Percentiles rank a stretch among this genome's conserved stretches.
These are phyloP conservation scores for Boleophthalmus pectinirostris DNA, from an alignment of 2,113 vertebrate species.

Conservation along the genomic window DNA sequence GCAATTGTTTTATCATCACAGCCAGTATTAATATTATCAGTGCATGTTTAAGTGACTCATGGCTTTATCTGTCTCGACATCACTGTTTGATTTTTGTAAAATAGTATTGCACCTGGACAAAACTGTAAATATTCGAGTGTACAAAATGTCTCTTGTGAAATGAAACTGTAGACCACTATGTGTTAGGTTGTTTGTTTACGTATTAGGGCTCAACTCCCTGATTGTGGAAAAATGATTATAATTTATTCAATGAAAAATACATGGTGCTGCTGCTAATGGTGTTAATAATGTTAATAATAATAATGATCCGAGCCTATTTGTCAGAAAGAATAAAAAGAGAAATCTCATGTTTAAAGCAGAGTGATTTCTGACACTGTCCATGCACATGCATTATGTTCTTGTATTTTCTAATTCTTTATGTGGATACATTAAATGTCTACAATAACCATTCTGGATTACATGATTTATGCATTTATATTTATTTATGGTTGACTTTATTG, in stretches of 20 bases:
- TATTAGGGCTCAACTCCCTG: slow-evolving; percentile 62
- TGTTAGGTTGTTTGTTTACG: slow-evolving; percentile 51
- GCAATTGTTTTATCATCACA: not conserved
- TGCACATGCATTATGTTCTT: slow-evolving; percentile 96
- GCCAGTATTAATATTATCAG: slow-evolving; percentile 9
- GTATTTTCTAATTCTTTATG: slow-evolving; percentile 99
- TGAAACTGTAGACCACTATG: slow-evolving; percentile 46
- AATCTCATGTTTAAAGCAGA: slow-evolving; percentile 84
- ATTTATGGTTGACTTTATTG: no score
- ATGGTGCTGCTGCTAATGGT: slow-evolving; percentile 18
- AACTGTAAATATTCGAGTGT: slow-evolving; percentile 55
- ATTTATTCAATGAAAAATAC: slow-evolving; percentile 45
- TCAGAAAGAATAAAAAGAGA: slow-evolving; percentile 77
- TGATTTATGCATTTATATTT: not conserved
- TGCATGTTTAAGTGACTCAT: slow-evolving; percentile 1
- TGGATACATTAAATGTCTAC: slow-evolving; percentile 95
- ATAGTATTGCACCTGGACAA: not conserved
- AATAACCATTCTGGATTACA: slow-evolving; percentile 45
- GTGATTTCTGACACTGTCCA: slow-evolving; percentile 77
- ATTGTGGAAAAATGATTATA: slow-evolving; percentile 63
- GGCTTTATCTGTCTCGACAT: slow-evolving; percentile 8
- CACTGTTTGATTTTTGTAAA: slow-evolving; percentile 10
- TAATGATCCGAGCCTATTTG: slow-evolving; percentile 34
- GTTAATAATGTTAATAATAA: slow-evolving; percentile 9
- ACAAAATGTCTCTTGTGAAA: slow-evolving; percentile 45